phyloP scores from a whole-genome alignment of 2,888 invertebrate genomes.

The Fragum sueziense region DNA sequence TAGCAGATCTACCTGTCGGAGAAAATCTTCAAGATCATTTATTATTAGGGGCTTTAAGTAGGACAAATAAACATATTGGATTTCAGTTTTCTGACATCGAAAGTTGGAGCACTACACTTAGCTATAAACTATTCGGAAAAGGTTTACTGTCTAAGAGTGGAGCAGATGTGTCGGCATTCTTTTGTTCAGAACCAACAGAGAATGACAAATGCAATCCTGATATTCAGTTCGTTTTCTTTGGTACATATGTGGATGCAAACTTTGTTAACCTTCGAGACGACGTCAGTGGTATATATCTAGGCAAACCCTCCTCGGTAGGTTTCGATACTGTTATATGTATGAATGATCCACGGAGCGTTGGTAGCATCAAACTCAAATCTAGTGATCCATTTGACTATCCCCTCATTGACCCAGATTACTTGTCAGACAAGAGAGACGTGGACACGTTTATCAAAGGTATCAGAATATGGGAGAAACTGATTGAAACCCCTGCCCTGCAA shows the following conservation, averaged over 20 bases:
- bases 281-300: constrained; percentile 31
- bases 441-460: constrained; percentile 50
- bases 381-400: constrained; percentile 90
- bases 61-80: constrained; percentile 26
- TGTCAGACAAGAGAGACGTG: constrained; percentile 86
- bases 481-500: constrained; percentile 48
- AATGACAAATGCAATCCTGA: constrained; percentile 37
- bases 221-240: constrained; percentile 43
- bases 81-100: constrained; percentile 23
- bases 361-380: constrained; percentile 89
- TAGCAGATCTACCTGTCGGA: constrained; percentile 74
- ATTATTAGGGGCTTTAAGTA: constrained; percentile 10
- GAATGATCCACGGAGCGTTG: constrained; percentile 87
- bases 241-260: constrained; percentile 16
- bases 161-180: constrained; percentile 39
- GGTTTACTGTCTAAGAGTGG: constrained; percentile 38
- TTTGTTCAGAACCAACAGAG: constrained; percentile 8
- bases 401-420: constrained; percentile 94
- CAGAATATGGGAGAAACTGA: constrained; percentile 39
- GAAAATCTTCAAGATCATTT: constrained; percentile 29
- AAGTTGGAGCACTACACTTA: constrained; percentile 25
- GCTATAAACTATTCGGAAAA: constrained; percentile 40
- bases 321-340: constrained; percentile 44
- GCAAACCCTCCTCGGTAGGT: constrained; percentile 70
- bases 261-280: constrained; percentile 35